Evolutionary conservation across 2,888 invertebrate genomes (phyloP).

Genomic region (Eupithecia vulgata): DNA sequence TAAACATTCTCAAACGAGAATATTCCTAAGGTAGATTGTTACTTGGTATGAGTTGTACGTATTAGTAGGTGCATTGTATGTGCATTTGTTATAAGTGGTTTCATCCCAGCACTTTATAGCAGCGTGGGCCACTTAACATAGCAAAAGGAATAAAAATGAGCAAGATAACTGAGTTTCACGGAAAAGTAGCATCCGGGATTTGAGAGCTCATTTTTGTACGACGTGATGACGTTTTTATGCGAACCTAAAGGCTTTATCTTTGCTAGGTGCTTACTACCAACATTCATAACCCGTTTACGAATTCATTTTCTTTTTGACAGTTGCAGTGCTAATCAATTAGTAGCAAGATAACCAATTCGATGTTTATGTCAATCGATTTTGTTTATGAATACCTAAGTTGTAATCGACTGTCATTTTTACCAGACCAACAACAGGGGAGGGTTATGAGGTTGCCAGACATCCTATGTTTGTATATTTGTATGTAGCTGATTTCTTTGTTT

Average conservation of each 20-base stretch:
- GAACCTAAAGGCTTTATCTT: background rate
- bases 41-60: no score
- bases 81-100: background rate
- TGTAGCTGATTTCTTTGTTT: no score
- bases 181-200: slow-evolving; percentile 8
- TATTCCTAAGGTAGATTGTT: background rate
- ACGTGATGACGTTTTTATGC: background rate
- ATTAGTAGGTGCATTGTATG: no score
- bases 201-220: slow-evolving; percentile 11
- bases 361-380: background rate
- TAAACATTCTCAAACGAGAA: background rate
- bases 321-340: background rate
- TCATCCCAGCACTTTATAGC: background rate
- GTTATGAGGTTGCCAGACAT: no score
- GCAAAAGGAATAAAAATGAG: slow-evolving; percentile 8
- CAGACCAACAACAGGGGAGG: no score
- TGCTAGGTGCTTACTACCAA: no score
- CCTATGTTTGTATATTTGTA: no score
- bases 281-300: no score
- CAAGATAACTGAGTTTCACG: slow-evolving; percentile 4
- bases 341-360: background rate
- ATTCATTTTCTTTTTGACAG: background rate
- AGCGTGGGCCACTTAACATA: background rate
- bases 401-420: no score
- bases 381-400: no score